Base-by-base conservation (phyloP, 30 jellyfish, hydroid and myxozoan species). In the Pelagia noctiluca region DNA sequence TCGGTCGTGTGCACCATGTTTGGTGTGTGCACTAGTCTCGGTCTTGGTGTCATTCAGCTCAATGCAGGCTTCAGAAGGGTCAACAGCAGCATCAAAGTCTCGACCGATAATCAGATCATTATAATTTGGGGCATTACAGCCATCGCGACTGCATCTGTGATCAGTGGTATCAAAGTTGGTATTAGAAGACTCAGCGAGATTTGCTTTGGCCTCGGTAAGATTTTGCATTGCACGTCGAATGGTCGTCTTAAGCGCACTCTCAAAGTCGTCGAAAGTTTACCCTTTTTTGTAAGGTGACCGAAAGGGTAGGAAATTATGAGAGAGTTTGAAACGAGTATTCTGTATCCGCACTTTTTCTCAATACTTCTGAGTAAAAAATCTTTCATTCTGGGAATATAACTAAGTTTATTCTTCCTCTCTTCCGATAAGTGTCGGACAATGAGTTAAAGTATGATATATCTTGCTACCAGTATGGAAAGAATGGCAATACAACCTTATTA, bases 21-120 rank as follows among this genome's bases (percentile, higher is more conserved):
- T 82, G 98, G 98, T 35, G 98, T 93, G 26, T 93, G 98, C 82
- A 93, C 98, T 21, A 93, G 97, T 76, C 94, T 93, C 73, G 98
- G 98, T 46, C 91, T 93, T 49, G 98, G 98, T 1, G 98, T 87
- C 3, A 88, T 93, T 54, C 98, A 93, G 65, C 77, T 93, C 47
- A 93, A 86, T 75, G 36, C 78, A 42, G 98, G 98, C 2, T 87
- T 93, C 76, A 78, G 42, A 36, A 96, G 98, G 7, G 82, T 93
- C 64, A 82, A 93, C 83, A 74, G 89, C 63, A 79, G 79, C 26
- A 82, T 93, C 38, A 71, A 53, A 25, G 88, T 80, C 57, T 2
- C 54, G 5, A 81, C 93, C 10, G 76, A 46, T 35, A 88, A 76
- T 60, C 97, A 93, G 68, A 86, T 93, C 53, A 75, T 87, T 8